A percentile compares a stretch with the other conserved stretches of the same genome.
phyloP scores from a whole-genome alignment of 2,888 invertebrate species.

The Taphrorychus bicolor region DNA sequence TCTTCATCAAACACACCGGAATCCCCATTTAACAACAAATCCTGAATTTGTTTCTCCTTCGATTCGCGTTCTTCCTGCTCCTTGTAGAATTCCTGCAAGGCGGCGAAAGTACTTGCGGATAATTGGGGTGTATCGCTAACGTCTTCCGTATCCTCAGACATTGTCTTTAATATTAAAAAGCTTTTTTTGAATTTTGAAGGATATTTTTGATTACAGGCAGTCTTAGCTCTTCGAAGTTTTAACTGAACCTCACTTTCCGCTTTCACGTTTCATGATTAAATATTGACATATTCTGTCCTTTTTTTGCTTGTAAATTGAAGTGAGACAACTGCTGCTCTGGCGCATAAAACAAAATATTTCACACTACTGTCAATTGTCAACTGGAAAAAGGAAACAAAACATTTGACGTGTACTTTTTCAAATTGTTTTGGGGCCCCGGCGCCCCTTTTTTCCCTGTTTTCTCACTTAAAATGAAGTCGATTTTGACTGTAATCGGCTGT shows the following conservation, averaged over 20 bases:
- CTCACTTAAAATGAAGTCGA: conserved; percentile 21
- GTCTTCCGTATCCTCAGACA: conserved; percentile 54
- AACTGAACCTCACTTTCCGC: no score
- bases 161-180: no score
- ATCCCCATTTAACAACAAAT: conserved; percentile 53
- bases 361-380: no score
- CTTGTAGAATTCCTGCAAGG: conserved; percentile 77
- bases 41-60: conserved; percentile 57
- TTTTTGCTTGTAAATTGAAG: no score
- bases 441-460: background rate
- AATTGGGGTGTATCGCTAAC: conserved; percentile 71
- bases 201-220: no score
- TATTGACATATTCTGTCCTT: no score
- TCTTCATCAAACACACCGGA: conserved; percentile 73
- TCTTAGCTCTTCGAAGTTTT: no score
- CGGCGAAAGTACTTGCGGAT: conserved; percentile 74
- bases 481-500: conserved; percentile 25
- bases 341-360: no score
- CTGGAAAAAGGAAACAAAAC: background rate
- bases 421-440: no score
- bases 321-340: no score
- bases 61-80: conserved; percentile 73
- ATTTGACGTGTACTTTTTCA: background rate
- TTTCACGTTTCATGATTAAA: no score
- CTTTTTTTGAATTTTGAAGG: no score